Percentiles rank a stretch among this genome's conserved stretches.
Evolutionary conservation across 2,888 invertebrate genomes (phyloP).

Genomic region (Hoplodrina ambigua): DNA sequence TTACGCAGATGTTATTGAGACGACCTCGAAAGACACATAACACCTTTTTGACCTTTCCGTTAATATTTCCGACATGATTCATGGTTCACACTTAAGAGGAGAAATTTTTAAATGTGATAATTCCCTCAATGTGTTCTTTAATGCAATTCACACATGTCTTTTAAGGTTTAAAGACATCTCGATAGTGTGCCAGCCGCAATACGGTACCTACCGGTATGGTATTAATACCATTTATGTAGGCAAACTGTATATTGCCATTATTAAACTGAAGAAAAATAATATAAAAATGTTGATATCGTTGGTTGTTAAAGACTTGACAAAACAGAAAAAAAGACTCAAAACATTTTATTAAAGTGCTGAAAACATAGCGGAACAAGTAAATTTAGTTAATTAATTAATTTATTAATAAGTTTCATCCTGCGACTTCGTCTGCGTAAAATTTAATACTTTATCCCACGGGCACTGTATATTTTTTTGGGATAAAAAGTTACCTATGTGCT

Average conservation of each 20-base stretch:
- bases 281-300: background rate
- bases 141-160: conserved; percentile 56
- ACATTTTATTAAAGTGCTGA: background rate
- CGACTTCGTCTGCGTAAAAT: too few species aligned
- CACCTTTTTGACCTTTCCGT: conserved; percentile 36
- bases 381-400: background rate
- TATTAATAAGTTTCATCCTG: too few species aligned
- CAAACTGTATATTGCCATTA: conserved; percentile 49
- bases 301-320: background rate
- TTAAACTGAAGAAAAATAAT: conserved; percentile 5
- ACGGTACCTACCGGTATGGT: conserved; percentile 25
- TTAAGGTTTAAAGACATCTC: conserved; percentile 31
- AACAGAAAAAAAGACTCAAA: background rate
- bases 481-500: too few species aligned
- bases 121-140: conserved; percentile 29
- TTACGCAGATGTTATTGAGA: conserved; percentile 5
- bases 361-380: background rate
- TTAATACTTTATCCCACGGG: too few species aligned
- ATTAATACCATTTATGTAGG: conserved; percentile 33
- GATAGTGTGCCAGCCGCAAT: conserved; percentile 50
- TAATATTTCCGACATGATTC: conserved; percentile 52
- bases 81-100: conserved; percentile 46
- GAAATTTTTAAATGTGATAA: conserved; percentile 44
- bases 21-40: conserved; percentile 13
- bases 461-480: too few species aligned